Percentiles rank a stretch among this genome's conserved stretches.
Conservation (phyloP, 1,140 invertebrate genomes). For the Drosophila truncata region DNA sequence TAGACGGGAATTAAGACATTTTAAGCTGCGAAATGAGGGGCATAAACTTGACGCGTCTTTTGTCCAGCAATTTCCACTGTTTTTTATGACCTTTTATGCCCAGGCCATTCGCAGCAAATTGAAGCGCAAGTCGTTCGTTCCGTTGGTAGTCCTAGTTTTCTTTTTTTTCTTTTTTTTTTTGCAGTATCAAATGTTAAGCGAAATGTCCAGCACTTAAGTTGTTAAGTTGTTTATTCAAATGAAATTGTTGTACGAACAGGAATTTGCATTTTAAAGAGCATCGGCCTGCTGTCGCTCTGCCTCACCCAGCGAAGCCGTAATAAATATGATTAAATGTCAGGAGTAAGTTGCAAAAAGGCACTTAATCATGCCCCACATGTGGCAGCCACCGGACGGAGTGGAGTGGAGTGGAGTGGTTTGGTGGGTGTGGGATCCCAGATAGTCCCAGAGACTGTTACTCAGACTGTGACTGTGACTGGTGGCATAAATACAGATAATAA, state of each 20-base stretch:
- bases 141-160: constrained; percentile 47
- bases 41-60: constrained; percentile 65
- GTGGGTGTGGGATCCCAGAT: constrained; percentile 12
- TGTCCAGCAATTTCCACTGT: constrained; percentile 38
- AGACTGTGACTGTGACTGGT: constrained; percentile 43
- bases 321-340: constrained; percentile 78
- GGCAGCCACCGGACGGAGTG: constrained; percentile 30
- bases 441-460: constrained; percentile 13
- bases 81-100: constrained; percentile 56
- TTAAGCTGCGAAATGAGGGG: constrained; percentile 62
- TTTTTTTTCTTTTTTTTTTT: too few relatives aligned
- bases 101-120: constrained; percentile 65
- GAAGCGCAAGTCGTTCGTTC: constrained; percentile 33
- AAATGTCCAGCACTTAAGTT: constrained; percentile 55
- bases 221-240: constrained; percentile 64
- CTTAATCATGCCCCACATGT: constrained; percentile 78
- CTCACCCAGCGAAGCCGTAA: constrained; percentile 27
- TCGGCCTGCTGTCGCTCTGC: background rate
- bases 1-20: constrained; percentile 74
- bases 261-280: constrained; percentile 73
- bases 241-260: constrained; percentile 57
- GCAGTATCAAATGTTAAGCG: constrained; percentile 69
- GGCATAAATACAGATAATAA: constrained; percentile 75
- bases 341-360: constrained; percentile 68
- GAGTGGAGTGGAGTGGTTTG: background rate